Evolutionary conservation across 2,797 vertebrate species (phyloP).

Genomic region (Adrianichthys oophorus): DNA sequence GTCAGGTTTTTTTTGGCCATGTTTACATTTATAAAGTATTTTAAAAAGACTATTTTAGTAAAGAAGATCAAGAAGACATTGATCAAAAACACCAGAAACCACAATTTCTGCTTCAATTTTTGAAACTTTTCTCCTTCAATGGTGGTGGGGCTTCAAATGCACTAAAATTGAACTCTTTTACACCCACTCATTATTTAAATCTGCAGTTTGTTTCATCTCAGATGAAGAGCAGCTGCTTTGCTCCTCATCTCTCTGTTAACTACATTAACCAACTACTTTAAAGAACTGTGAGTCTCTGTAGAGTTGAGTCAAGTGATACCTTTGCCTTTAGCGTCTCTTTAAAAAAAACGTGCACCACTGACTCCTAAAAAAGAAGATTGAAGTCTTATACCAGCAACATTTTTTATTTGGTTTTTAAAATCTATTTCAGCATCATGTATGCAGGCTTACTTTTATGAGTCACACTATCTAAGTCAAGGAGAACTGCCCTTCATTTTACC

Average conservation of each 20-base stretch:
- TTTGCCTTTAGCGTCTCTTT: conserved; percentile 19
- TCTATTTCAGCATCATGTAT: neutral
- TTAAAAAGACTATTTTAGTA: conserved; percentile 28
- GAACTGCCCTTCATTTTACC: neutral
- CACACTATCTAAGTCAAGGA: neutral
- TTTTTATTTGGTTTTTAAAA: conserved; percentile 5
- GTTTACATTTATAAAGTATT: too few species aligned
- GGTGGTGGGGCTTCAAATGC: conserved; percentile 24
- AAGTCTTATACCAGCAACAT: conserved; percentile 8
- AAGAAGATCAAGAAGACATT: conserved; percentile 31
- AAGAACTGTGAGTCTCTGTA: conserved; percentile 41
- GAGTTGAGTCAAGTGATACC: conserved; percentile 28
- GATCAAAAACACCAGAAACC: conserved; percentile 20
- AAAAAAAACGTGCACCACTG: conserved; percentile 14
- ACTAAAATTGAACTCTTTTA: conserved; percentile 24
- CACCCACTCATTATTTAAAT: conserved; percentile 53
- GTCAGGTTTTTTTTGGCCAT: too few species aligned
- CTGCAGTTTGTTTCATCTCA: conserved; percentile 29
- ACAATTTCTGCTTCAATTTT: conserved; percentile 9
- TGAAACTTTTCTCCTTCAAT: conserved; percentile 3
- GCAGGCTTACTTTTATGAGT: neutral
- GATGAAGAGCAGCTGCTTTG: conserved; percentile 20
- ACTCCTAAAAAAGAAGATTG: conserved; percentile 3
- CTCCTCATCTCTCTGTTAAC: conserved; percentile 25
- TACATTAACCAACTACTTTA: conserved; percentile 43